Evolutionary conservation across 2,113 vertebrate species (phyloP), one percentile per base, ranked within the genome.

Genomic region (Bubo scandiacus): DNA sequence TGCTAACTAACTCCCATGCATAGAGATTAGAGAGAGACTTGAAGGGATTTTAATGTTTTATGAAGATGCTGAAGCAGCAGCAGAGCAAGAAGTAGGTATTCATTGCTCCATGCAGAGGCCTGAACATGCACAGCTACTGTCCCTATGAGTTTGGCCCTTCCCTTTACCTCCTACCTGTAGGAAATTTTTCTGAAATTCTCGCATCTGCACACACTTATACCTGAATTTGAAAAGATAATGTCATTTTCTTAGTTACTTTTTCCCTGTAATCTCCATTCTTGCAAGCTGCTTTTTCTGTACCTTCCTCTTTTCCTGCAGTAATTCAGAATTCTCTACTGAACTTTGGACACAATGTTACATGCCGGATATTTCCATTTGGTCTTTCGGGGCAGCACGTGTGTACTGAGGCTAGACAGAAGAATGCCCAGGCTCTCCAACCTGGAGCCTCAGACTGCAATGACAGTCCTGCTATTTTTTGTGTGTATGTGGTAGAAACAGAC

Each of bases 1-100:
- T 89, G 81, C 89, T 36, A 83, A 73, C 47, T 94, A 83, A 73
- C 47, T 92, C 75, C 73, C 6, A 2, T 68, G 91, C 86, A 94
- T 45, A 89, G 80, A 92, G 81, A 95, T 94, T 86, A 95, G 89
- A 85, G 40, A 38, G 51, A 84, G 55, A 74, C 67, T 61, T 78
- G 47, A 70, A 73, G 17, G 91, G 42, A 62, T 51, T 59, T 75
- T 45, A 62, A 51, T 40, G 32, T 72, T 30, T 93, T 77, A 42
- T 22, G 27, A 81, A 77, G 75, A 74, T 84, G 30, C 54, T 81
- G 67, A 73, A 92, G 79, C 32, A 88, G 45, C 80, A 92, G 67
- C 75, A 84, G 67, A 80, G 30, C 15, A 91, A 81, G 59, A 80
- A 86, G 40, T 22, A 67, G 8, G 18, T 55, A 36, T 65, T 80